Conservation (phyloP, 2,113 vertebrate species). For the Tichodroma muraria region DNA sequence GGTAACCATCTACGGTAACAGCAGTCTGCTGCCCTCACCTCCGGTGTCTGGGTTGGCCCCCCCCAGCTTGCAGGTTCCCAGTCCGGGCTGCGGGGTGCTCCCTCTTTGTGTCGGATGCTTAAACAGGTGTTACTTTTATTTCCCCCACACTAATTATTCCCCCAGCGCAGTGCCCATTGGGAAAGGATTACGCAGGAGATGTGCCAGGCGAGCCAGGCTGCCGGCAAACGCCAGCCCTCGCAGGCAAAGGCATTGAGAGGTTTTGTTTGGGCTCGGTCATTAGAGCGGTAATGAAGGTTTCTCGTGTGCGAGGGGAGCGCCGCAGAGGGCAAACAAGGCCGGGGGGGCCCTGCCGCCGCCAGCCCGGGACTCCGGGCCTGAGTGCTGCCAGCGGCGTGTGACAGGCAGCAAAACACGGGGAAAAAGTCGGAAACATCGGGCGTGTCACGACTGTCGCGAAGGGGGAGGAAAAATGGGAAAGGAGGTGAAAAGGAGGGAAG, state of each 20-base stretch:
- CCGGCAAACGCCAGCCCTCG: conserved; percentile 5
- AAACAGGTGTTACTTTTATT: conserved; percentile 57
- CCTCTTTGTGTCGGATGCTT: not conserved
- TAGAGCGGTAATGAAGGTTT: conserved; percentile 41
- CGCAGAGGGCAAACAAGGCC: conserved; percentile 33
- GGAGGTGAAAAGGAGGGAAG: not conserved
- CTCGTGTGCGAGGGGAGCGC: conserved; percentile 5
- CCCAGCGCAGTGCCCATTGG: not conserved
- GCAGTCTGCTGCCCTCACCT: not conserved
- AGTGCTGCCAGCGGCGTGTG: not conserved
- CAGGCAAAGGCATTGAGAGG: not conserved
- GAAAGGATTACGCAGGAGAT: conserved; percentile 42
- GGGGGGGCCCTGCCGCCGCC: not conserved
- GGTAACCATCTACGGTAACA: not conserved
- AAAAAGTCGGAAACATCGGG: not conserved
- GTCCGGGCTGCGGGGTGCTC: not conserved
- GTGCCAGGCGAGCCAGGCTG: conserved; percentile 6
- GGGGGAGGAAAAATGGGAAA: not conserved
- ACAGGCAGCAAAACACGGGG: not conserved
- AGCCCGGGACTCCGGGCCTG: not conserved
- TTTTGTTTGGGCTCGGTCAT: conserved; percentile 48
- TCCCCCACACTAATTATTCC: not conserved
- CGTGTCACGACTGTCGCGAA: not conserved
- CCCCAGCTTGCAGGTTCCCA: not conserved
- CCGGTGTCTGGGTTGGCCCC: not conserved